These are phyloP conservation scores for Triops cancriformis DNA, from an alignment of 1,140 invertebrate species.

Conservation along the genomic window DNA sequence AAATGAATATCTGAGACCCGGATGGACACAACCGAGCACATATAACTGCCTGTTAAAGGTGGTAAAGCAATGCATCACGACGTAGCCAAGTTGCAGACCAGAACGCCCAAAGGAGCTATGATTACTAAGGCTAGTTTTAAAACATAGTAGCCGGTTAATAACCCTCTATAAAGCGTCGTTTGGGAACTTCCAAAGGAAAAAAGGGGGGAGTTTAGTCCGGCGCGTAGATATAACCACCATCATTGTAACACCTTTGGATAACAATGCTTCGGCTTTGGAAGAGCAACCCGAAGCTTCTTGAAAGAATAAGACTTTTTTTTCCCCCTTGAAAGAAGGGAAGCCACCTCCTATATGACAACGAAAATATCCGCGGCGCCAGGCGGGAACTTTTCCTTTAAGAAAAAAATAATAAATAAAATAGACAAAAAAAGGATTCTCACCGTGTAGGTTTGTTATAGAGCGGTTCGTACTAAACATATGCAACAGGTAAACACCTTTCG, in stretches of 20 bases:
- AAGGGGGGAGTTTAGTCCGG: not conserved
- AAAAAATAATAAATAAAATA: not conserved
- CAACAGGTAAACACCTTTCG: slow-evolving; percentile 7
- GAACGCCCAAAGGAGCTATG: slow-evolving; percentile 8
- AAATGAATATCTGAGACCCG: not conserved
- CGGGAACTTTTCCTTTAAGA: not conserved
- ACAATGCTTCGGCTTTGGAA: not conserved
- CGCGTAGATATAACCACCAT: not conserved
- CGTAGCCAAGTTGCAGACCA: not conserved
- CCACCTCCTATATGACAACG: not conserved
- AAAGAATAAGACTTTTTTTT: too few species aligned
- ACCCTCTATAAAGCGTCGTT: slow-evolving; percentile 1
- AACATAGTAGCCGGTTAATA: slow-evolving; percentile 14
- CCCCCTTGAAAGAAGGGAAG: not conserved
- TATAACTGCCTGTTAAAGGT: not conserved
- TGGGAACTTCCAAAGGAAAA: not conserved
- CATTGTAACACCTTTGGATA: not conserved
- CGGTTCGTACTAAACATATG: not conserved
- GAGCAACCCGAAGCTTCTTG: too few species aligned
- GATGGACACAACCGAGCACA: not conserved
- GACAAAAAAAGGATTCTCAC: not conserved
- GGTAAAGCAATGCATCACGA: slow-evolving; percentile 9
- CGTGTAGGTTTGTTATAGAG: too few species aligned
- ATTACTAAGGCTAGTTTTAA: not conserved
- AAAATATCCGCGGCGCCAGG: not conserved